phyloP scores from a whole-genome alignment of 2,113 vertebrate species.

The Crotalus horridus region DNA sequence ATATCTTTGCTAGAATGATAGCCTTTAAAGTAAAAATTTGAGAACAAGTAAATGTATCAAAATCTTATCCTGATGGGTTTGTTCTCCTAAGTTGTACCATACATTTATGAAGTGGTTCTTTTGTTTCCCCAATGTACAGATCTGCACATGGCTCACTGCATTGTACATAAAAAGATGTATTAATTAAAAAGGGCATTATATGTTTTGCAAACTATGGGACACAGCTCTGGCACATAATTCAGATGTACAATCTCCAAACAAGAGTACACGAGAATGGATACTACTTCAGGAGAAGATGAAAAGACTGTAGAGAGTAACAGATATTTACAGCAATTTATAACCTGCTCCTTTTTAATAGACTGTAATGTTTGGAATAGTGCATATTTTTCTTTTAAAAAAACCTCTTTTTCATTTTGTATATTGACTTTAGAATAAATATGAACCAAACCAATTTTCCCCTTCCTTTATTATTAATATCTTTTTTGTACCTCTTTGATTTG shows the following conservation, averaged over 20 bases:
- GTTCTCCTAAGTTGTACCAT: no score
- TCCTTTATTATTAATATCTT: not conserved
- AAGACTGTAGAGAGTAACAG: no score
- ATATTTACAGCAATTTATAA: not conserved
- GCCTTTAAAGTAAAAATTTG: not conserved
- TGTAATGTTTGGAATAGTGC: not conserved
- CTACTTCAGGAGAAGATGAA: not conserved
- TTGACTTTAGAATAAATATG: not conserved
- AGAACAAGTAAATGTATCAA: conserved; percentile 18
- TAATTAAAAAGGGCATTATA: not conserved
- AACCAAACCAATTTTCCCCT: not conserved
- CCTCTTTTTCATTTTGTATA: not conserved
- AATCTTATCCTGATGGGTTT: not conserved
- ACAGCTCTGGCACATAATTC: not conserved
- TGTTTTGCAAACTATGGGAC: not conserved
- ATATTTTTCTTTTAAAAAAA: not conserved
- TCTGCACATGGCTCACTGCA: no score
- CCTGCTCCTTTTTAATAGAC: not conserved
- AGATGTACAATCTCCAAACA: not conserved
- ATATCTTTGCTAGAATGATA: conserved; percentile 27
- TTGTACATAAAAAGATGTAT: no score
- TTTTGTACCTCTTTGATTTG: not conserved
- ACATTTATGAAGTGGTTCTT: no score
- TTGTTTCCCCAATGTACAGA: no score
- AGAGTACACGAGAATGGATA: not conserved